A percentile compares a stretch with the other conserved stretches of the same genome.
Conservation (phyloP, 2,888 invertebrate genomes). For the Agrochola lota region DNA sequence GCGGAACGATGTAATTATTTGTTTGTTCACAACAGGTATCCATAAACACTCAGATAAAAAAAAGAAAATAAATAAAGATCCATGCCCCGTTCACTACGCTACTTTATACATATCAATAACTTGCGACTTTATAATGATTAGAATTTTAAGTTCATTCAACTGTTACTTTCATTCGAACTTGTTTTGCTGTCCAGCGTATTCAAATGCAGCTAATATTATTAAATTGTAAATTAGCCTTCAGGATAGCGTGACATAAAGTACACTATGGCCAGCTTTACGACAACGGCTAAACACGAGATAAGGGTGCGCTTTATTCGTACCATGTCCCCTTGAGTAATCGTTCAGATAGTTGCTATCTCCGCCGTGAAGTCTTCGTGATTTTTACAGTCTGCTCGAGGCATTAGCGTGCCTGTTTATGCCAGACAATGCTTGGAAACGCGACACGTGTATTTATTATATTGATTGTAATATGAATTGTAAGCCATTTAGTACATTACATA, state of each 20-base stretch:
- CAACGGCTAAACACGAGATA: conserved; percentile 74
- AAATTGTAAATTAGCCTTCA: conserved; percentile 69
- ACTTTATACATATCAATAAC: conserved; percentile 47
- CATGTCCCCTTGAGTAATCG: conserved; percentile 83
- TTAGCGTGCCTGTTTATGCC: conserved; percentile 70
- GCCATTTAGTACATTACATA: conserved; percentile 26
- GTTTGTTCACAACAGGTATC: conserved; percentile 12
- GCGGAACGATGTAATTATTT: conserved; percentile 5
- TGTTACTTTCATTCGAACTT: conserved; percentile 52
- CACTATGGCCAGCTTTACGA: conserved; percentile 69
- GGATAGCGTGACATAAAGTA: conserved; percentile 68
- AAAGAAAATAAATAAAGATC: conserved; percentile 24
- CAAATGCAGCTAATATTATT: conserved; percentile 64
- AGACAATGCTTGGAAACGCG: conserved; percentile 66
- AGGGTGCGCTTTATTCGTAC: conserved; percentile 78
- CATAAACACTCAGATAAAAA: conserved; percentile 13
- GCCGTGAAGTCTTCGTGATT: conserved; percentile 78
- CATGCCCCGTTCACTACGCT: conserved; percentile 17
- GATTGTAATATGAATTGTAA: conserved; percentile 57
- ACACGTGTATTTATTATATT: conserved; percentile 60
- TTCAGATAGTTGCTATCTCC: conserved; percentile 81
- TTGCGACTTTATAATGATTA: conserved; percentile 53
- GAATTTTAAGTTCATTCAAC: conserved; percentile 58
- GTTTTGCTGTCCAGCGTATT: conserved; percentile 52
- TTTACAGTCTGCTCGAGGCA: conserved; percentile 73